These are phyloP conservation scores for Euwallacea similis DNA, from an alignment of 1,140 invertebrate genomes.

Conservation along the genomic window DNA sequence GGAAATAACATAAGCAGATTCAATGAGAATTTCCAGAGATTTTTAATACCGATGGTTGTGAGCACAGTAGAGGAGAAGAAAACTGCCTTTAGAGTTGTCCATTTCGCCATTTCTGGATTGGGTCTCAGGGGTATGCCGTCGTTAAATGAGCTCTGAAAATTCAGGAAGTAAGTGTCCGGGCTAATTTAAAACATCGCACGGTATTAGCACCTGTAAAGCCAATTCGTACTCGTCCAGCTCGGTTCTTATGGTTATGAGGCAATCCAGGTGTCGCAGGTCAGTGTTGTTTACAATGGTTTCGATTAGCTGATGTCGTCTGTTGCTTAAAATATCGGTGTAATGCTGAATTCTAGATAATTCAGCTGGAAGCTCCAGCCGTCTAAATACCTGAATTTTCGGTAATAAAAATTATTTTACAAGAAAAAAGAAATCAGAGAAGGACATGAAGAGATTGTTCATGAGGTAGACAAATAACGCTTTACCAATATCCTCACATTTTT, in stretches of 20 bases:
- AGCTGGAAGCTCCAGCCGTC: slow-evolving; percentile 70
- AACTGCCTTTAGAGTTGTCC: slow-evolving; percentile 76
- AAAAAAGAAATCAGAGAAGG: too few species aligned
- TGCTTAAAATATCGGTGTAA: slow-evolving; percentile 51
- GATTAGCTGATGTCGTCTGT: slow-evolving; percentile 58
- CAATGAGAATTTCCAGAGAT: background rate
- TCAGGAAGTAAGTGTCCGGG: slow-evolving; percentile 39
- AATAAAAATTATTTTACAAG: background rate
- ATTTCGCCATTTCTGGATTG: slow-evolving; percentile 60
- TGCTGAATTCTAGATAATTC: slow-evolving; percentile 58
- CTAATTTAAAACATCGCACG: slow-evolving; percentile 22
- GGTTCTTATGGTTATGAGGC: slow-evolving; percentile 57
- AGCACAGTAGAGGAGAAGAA: slow-evolving; percentile 84
- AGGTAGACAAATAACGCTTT: too few species aligned
- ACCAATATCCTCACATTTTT: too few species aligned
- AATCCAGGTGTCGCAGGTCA: slow-evolving; percentile 59
- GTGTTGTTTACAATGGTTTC: slow-evolving; percentile 62
- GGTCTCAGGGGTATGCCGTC: slow-evolving; percentile 57
- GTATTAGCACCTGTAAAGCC: slow-evolving; percentile 51
- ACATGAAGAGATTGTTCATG: too few species aligned
- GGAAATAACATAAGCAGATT: slow-evolving; percentile 42
- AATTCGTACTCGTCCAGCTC: slow-evolving; percentile 63
- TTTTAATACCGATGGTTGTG: slow-evolving; percentile 73
- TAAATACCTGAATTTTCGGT: slow-evolving; percentile 63
- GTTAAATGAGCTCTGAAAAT: slow-evolving; percentile 56